phyloP scores from a whole-genome alignment of 2,888 invertebrate species.

The Diaprepes abbreviatus region DNA sequence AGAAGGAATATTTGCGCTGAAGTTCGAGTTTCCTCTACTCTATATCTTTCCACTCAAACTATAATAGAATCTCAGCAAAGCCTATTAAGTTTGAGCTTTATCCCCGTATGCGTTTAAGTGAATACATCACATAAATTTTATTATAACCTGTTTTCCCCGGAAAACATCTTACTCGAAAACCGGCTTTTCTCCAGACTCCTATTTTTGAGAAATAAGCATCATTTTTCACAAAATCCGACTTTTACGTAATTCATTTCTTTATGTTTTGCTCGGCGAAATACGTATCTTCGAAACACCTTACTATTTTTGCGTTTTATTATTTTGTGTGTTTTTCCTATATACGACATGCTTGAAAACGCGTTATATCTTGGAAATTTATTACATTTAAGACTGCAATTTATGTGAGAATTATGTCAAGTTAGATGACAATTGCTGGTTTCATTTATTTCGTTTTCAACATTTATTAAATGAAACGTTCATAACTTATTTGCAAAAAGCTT shows the following conservation, averaged over 20 bases:
- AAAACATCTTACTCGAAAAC: neutral
- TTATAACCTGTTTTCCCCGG: slow-evolving; percentile 17
- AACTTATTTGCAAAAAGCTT: too few relatives aligned
- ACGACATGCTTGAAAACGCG: slow-evolving; percentile 24
- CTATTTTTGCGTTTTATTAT: slow-evolving; percentile 41
- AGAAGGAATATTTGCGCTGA: too few relatives aligned
- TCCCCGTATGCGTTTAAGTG: neutral
- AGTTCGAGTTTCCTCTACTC: neutral
- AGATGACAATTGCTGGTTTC: too few relatives aligned
- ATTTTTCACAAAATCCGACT: slow-evolving; percentile 44
- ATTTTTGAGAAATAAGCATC: slow-evolving; percentile 36
- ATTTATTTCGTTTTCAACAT: too few relatives aligned
- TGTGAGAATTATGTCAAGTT: neutral
- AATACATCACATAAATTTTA: slow-evolving; percentile 33
- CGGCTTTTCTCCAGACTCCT: slow-evolving; percentile 3
- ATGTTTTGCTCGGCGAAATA: slow-evolving; percentile 27
- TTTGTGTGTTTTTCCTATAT: slow-evolving; percentile 39
- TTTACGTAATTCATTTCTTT: slow-evolving; percentile 40
- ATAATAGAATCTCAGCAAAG: neutral
- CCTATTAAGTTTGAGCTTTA: neutral
- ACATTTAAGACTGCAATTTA: neutral
- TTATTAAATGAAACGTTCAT: too few relatives aligned
- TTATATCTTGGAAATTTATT: slow-evolving; percentile 34
- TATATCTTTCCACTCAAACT: neutral
- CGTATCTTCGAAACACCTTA: slow-evolving; percentile 42